These are phyloP conservation scores for Zapornia atra DNA, from an alignment of 2,113 vertebrate species.

Conservation along the genomic window DNA sequence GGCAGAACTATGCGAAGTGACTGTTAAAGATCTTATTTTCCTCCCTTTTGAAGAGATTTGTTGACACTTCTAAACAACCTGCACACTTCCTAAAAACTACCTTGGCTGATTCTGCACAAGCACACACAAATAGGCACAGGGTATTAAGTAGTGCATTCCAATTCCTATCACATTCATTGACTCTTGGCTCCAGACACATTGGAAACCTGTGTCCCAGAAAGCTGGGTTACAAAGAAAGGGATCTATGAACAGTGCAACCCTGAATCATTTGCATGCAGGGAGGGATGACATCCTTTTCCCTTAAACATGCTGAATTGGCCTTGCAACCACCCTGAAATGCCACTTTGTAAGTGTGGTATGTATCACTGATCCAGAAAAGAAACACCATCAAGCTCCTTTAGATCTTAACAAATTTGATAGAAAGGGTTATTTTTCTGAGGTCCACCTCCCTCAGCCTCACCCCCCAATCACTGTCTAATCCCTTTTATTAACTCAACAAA, in stretches of 20 bases:
- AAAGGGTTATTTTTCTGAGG: not conserved
- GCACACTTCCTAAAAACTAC: not conserved
- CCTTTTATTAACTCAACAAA: not conserved
- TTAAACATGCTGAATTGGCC: not conserved
- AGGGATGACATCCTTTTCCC: not conserved
- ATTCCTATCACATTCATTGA: constrained; percentile 22
- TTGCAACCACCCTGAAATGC: not conserved
- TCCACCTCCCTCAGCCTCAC: no score
- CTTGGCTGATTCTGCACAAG: not conserved
- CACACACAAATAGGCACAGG: not conserved
- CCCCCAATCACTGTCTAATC: not conserved
- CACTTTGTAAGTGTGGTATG: not conserved
- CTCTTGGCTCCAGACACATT: constrained; percentile 20
- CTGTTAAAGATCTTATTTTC: not conserved
- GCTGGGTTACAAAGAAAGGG: not conserved
- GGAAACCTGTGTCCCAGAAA: constrained; percentile 40
- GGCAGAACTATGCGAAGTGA: not conserved
- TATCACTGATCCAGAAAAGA: not conserved
- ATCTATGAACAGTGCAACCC: not conserved
- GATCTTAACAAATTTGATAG: not conserved
- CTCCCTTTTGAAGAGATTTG: not conserved
- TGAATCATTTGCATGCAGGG: constrained; percentile 20
- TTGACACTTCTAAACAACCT: not conserved
- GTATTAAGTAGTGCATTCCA: not conserved
- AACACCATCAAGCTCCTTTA: not conserved